phyloP scores from a whole-genome alignment of 2,113 vertebrate species.

The Malurus alboscapulatus region DNA sequence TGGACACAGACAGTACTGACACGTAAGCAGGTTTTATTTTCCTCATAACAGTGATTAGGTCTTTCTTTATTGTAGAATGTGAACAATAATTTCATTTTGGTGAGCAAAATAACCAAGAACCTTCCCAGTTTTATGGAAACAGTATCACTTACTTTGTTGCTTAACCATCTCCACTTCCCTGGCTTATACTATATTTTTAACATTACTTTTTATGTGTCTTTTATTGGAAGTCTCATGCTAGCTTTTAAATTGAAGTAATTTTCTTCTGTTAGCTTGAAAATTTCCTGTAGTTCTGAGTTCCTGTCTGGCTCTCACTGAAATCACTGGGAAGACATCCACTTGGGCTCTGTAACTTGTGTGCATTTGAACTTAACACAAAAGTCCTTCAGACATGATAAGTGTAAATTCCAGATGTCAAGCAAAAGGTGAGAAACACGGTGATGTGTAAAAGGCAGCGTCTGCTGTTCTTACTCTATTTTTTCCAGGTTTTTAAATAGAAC shows the following conservation, averaged over 20 bases:
- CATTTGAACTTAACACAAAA: not conserved
- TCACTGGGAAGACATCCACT: not conserved
- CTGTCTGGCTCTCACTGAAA: not conserved
- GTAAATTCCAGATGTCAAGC: not conserved
- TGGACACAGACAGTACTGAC: not conserved
- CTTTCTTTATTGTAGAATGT: not conserved
- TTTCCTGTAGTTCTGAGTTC: conserved; percentile 21
- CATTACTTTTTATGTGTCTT: not conserved
- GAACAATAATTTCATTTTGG: conserved; percentile 1
- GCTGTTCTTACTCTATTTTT: not conserved
- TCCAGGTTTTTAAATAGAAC: not conserved
- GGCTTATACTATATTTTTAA: not conserved
- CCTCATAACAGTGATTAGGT: not conserved
- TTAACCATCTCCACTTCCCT: not conserved
- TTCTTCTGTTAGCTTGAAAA: conserved; percentile 33
- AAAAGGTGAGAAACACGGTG: not conserved
- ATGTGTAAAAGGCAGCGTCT: not conserved
- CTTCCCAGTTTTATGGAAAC: not conserved
- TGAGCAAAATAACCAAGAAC: not conserved
- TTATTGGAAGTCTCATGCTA: conserved; percentile 8
- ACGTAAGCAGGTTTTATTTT: conserved; percentile 7
- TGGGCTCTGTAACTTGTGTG: not conserved
- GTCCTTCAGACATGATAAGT: not conserved
- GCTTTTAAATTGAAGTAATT: conserved; percentile 37
- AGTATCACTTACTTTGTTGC: not conserved